Percentiles rank a stretch among this genome's conserved stretches.
Conservation (phyloP, 1,140 invertebrate genomes). For the Leptopilina clavipes region DNA sequence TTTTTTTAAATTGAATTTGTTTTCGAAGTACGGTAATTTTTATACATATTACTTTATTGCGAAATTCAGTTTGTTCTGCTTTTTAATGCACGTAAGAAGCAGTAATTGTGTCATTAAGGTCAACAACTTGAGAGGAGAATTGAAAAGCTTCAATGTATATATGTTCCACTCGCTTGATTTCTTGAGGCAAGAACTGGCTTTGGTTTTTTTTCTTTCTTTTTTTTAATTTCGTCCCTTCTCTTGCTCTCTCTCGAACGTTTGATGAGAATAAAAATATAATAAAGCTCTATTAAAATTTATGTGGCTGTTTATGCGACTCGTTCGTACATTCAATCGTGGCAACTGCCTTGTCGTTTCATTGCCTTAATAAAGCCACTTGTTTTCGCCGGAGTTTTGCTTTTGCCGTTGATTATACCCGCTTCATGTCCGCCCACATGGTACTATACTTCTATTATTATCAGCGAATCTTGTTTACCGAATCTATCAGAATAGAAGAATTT, state of each 20-base stretch:
- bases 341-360: conserved; percentile 22
- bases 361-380: conserved; percentile 26
- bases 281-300: conserved; percentile 62
- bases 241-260: conserved; percentile 47
- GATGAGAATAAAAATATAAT: conserved; percentile 58
- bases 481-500: background rate
- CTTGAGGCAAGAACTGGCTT: background rate
- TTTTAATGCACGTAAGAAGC: no score
- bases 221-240: background rate
- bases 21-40: no score
- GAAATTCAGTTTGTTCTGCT: no score
- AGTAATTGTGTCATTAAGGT: background rate
- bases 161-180: background rate
- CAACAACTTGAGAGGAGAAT: background rate
- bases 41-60: no score
- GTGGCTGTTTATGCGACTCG: conserved; percentile 52
- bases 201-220: conserved; percentile 20
- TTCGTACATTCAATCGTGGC: conserved; percentile 26
- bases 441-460: conserved; percentile 41
- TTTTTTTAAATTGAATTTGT: no score
- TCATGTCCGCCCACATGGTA: conserved; percentile 42
- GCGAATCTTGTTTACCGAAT: conserved; percentile 51
- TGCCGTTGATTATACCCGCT: conserved; percentile 45
- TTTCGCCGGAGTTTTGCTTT: conserved; percentile 34
- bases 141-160: background rate